phyloP scores from a whole-genome alignment of 2,113 vertebrate genomes.

The Notechis scutatus region DNA sequence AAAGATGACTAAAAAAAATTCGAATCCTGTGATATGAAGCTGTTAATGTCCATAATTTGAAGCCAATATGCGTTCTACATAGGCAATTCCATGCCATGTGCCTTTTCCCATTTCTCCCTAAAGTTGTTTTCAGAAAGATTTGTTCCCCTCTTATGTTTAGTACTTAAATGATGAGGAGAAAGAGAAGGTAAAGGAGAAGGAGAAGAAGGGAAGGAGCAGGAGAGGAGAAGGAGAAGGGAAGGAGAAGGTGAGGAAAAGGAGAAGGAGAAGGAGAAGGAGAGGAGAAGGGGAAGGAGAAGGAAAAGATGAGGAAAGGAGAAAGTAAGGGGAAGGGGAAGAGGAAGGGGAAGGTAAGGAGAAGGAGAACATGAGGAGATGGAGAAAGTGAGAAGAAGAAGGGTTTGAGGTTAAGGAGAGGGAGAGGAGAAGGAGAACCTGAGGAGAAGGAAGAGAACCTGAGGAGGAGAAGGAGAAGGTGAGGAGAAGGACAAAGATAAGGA shows the following conservation, averaged over 20 bases:
- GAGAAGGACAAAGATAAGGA: neutral
- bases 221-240: no score
- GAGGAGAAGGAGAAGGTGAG: no score
- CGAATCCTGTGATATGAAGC: neutral
- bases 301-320: no score
- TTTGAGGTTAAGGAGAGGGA: no score
- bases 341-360: no score
- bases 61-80: neutral
- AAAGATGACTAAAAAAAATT: constrained; percentile 16
- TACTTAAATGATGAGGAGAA: neutral
- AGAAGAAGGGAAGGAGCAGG: neutral
- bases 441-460: no score
- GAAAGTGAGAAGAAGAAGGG: no score
- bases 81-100: fast-evolving
- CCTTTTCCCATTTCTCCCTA: neutral
- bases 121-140: neutral
- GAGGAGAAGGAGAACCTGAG: no score
- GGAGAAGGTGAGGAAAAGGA: no score
- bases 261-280: no score
- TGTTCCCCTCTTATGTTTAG: neutral
- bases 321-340: fast-evolving
- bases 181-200: neutral
- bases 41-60: neutral
- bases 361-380: no score
- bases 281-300: no score